Conservation (phyloP, 2,113 vertebrate genomes). For the Cairina moschata region DNA sequence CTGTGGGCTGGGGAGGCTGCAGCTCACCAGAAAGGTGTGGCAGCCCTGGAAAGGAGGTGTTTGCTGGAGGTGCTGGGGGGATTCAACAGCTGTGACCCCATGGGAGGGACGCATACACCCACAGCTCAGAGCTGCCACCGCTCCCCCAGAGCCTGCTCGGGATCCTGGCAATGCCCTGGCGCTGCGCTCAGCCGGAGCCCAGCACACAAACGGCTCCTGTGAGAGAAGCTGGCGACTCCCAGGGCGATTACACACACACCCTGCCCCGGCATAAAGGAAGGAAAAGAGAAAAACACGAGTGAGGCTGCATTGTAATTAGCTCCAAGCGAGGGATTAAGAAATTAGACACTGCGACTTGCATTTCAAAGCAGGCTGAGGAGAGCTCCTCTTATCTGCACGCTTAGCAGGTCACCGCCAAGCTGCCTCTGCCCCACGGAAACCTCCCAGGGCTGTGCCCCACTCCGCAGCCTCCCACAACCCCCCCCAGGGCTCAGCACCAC, state of each 20-base stretch:
- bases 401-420: neutral
- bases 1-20: neutral
- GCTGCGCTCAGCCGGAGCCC: neutral
- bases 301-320: neutral
- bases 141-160: neutral
- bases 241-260: neutral
- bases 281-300: neutral
- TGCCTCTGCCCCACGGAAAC: too few species aligned
- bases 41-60: neutral
- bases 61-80: neutral
- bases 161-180: neutral
- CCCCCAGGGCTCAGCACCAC: neutral
- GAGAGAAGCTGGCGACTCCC: neutral
- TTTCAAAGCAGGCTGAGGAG: neutral
- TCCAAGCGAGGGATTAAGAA: neutral
- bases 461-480: too few species aligned
- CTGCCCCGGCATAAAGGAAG: neutral
- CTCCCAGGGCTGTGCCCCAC: neutral
- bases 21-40: neutral
- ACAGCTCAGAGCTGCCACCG: accelerated
- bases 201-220: too few species aligned
- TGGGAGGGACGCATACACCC: neutral
- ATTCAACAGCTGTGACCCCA: too few species aligned
- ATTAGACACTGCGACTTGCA: neutral
- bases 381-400: neutral